phyloP scores from a whole-genome alignment of 2,888 invertebrate species.

The Dermolepida albohirtum region DNA sequence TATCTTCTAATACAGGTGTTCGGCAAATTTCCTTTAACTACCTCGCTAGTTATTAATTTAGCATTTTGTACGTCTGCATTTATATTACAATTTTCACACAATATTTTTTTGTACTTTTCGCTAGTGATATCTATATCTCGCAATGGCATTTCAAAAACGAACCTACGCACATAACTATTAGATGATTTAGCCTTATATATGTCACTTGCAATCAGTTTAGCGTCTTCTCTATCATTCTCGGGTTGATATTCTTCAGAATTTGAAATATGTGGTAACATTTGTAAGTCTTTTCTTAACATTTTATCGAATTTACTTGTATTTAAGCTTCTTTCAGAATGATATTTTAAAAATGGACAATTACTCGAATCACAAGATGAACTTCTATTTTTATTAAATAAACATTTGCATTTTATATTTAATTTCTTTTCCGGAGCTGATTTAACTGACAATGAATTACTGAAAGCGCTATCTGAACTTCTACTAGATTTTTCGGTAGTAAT shows the following conservation, averaged over 20 bases:
- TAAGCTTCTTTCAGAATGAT: slow-evolving; percentile 5
- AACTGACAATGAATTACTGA: neutral
- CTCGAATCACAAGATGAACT: slow-evolving; percentile 12
- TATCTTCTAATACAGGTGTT: slow-evolving; percentile 40
- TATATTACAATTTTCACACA: slow-evolving; percentile 8
- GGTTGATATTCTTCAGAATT: slow-evolving; percentile 1
- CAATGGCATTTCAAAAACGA: slow-evolving; percentile 43
- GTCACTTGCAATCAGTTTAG: slow-evolving; percentile 40
- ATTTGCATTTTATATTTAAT: slow-evolving; percentile 2
- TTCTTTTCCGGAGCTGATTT: neutral
- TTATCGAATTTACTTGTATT: neutral
- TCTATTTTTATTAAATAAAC: slow-evolving; percentile 1
- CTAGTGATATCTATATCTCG: neutral
- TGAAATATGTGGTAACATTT: slow-evolving; percentile 14
- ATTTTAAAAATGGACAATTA: slow-evolving; percentile 22
- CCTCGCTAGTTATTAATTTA: slow-evolving; percentile 37
- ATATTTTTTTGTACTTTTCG: neutral
- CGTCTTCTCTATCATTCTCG: slow-evolving; percentile 16
- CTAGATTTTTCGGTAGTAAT: slow-evolving; percentile 51
- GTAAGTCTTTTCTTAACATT: slow-evolving; percentile 13
- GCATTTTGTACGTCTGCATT: slow-evolving; percentile 34
- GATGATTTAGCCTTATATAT: slow-evolving; percentile 30
- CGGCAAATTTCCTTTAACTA: slow-evolving; percentile 23
- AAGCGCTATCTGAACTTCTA: slow-evolving; percentile 10
- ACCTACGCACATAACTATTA: slow-evolving; percentile 39